Evolutionary conservation across 2,113 vertebrate species (phyloP), one percentile per base, ranked within the genome.

Genomic region (Opisthocomus hoazin): DNA sequence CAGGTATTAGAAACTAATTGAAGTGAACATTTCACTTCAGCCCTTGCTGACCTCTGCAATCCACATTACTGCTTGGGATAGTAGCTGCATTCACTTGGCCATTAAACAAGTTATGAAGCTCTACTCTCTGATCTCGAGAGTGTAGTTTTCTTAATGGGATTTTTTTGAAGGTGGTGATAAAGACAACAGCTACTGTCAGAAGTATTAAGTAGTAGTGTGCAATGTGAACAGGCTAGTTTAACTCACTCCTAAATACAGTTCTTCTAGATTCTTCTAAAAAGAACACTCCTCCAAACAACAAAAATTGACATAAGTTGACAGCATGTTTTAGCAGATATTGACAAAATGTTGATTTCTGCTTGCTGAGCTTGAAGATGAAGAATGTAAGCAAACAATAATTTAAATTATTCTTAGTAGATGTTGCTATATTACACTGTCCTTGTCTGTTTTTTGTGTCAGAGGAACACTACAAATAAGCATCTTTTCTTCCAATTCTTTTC

Each of bases 71-170:
- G 74, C 90, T 91, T 57, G 75, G 84, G 61, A 68, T 65, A 57
- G 82, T 41, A n/a, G 74, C 69, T 94, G 78, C 20, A 17, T 80
- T 96, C 85, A 39, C 48, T 84, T 1, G 4, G 37, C 87, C 1
- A 1, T 93, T 95, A 93, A 93, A 82, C 84, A 94, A 75, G 70
- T 95, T 73, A 48, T 71, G n/a, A 87, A 82, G 48, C 66, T 87
- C 27, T 56, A 11, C 9, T 71, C 23, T 58, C 22, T 80, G 53
- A 53, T 96, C 66, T 93, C 87, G 75, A 60, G 86, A 80, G 90
- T 88, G 41, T 92, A 23, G 63, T 93, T 90, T 84, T 85, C 66
- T 51, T 91, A 87, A 90, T 76, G 60, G 58, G 18, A 2, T 68
- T 58, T 88, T 89, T 91, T 91, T 92, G 24, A 70, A 93, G 92